Evolutionary conservation across 1,140 invertebrate genomes (phyloP), one percentile per base, ranked within the genome.

Genomic region (Glossosoma conforme): DNA sequence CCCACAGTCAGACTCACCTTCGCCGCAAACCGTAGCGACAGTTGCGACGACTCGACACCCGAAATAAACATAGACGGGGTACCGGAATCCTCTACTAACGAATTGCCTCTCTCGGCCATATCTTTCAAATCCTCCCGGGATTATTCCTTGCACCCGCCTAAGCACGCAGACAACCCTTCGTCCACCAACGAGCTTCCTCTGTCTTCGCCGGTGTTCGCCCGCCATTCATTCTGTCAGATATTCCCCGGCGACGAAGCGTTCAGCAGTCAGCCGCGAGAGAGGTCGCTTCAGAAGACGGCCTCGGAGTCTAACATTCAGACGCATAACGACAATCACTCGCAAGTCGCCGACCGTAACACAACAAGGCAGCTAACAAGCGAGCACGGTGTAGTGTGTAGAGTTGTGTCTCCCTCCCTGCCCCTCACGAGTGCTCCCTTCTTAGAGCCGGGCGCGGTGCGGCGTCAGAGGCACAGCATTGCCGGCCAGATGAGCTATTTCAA

Each of bases 401-500:
- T 45, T 9, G 48, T 46, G 42, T 42, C 46, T 36, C 50, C 47
- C 44, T 47, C 46, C 35, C 38, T 20, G 53, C 52, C 58, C 55
- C 58, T 57, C 45, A 58, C 37, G 28, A 44, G 38, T 58, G 41
- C 28, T 45, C 51, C 56, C 64, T 56, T 60, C 64, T 62, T 67
- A 69, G 63, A 65, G 62, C 70, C 73, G 72, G 75, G 72, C 68
- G 79, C 77, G 76, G 78, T 77, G 77, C 81, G 84, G 70, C 87
- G 86, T 74, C 89, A 92, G 78, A 84, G 89, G 72, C 89, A 92
- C 86, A 91, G 88, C 81, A 88, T 92, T 80, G 87, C 87, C 73
- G 87, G 87, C 76, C 89, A 92, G 82, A 87, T 91, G 82, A 89
- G 83, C 79, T 89, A 89, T 79, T 88, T 89, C 79, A 86, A 90